Percentiles rank a stretch among this genome's conserved stretches.
phyloP scores from a whole-genome alignment of 2,797 vertebrate genomes.

The Sebastes itinus region DNA sequence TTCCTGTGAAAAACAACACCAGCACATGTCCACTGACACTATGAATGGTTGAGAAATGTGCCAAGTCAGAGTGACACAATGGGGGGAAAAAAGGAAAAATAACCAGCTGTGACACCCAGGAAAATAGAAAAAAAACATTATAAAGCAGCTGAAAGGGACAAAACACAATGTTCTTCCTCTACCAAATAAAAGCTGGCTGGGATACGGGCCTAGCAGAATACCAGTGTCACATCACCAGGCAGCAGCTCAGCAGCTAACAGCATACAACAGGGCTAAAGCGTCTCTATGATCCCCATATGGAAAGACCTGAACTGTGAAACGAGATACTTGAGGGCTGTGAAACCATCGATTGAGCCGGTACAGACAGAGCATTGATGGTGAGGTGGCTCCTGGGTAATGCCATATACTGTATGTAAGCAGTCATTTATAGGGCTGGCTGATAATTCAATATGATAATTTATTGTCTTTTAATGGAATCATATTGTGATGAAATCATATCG shows the following conservation, averaged over 20 bases:
- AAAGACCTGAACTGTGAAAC: slow-evolving; percentile 58
- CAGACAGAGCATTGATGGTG: slow-evolving; percentile 11
- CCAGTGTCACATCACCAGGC: slow-evolving; percentile 60
- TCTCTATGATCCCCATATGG: slow-evolving; percentile 50
- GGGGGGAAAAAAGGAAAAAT: neutral
- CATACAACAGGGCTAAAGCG: slow-evolving; percentile 44
- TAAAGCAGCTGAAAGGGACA: slow-evolving; percentile 29
- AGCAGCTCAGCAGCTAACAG: slow-evolving; percentile 47
- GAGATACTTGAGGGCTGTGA: slow-evolving; percentile 41
- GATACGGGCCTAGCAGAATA: slow-evolving; percentile 33
- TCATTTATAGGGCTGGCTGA: neutral
- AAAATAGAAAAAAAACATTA: neutral
- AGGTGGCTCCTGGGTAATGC: neutral
- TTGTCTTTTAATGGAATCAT: too few relatives aligned
- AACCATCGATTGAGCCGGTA: slow-evolving; percentile 36
- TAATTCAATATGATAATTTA: too few relatives aligned
- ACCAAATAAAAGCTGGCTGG: slow-evolving; percentile 44
- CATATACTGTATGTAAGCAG: neutral
- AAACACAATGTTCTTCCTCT: slow-evolving; percentile 43
- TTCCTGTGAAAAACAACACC: slow-evolving; percentile 75
- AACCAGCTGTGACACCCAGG: slow-evolving; percentile 20
- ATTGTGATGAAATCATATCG: too few relatives aligned
- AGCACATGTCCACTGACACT: slow-evolving; percentile 25
- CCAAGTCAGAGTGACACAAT: slow-evolving; percentile 38
- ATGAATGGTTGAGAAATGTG: slow-evolving; percentile 47